Evolutionary conservation across 35 echinoderm and acorn worm species (phyloP).

Genomic region (Lytechinus pictus): DNA sequence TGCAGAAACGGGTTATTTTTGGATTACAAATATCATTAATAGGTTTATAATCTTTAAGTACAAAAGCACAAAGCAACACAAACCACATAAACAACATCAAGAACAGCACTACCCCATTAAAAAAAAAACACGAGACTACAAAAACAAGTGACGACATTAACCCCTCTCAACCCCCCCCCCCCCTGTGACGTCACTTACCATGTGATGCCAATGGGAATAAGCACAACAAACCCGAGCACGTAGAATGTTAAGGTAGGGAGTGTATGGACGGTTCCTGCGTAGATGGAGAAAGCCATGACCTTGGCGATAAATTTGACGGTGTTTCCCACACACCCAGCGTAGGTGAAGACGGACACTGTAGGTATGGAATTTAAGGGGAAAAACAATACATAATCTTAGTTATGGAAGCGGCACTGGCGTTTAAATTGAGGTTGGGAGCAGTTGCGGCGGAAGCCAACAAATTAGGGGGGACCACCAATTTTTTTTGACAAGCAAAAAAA

Average conservation of each 20-base stretch:
- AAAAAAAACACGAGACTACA: neutral
- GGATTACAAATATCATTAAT: no score
- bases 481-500: no score
- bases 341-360: slow-evolving; percentile 48
- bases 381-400: neutral
- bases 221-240: neutral
- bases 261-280: slow-evolving; percentile 45
- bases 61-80: no score
- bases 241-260: slow-evolving; percentile 41
- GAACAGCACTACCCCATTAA: neutral
- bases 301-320: slow-evolving; percentile 39
- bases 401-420: no score
- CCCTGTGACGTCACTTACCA: slow-evolving; percentile 3
- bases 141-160: neutral
- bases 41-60: no score
- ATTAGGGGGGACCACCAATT: no score
- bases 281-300: slow-evolving; percentile 43
- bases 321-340: slow-evolving; percentile 42
- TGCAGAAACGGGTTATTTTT: no score
- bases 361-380: neutral
- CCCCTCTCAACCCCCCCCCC: neutral
- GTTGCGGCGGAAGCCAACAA: no score
- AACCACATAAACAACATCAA: neutral
- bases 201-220: slow-evolving; percentile 28
- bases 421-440: no score